phyloP scores from a whole-genome alignment of 1,140 invertebrate species.

The Habropoda laboriosa region DNA sequence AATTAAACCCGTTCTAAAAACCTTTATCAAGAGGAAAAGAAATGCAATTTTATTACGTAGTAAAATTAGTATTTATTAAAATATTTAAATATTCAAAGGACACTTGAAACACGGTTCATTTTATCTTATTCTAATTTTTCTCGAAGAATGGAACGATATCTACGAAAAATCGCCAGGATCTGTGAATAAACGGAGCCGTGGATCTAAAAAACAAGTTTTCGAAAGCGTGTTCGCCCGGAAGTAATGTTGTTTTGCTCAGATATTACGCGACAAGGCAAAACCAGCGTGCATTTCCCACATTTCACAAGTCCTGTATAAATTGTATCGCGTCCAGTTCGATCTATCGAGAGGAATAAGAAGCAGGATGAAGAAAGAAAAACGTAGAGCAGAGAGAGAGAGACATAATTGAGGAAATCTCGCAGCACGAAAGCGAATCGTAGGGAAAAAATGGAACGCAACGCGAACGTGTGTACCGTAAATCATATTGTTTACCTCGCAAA shows the following conservation, averaged over 20 bases:
- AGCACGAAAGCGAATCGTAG: no score
- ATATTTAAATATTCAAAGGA: no score
- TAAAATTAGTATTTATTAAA: no score
- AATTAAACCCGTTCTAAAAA: no score
- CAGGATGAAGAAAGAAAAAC: background rate
- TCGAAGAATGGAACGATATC: no score
- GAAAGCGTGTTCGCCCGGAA: background rate
- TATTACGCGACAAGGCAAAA: slow-evolving; percentile 11
- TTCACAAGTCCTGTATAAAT: background rate
- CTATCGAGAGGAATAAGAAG: background rate
- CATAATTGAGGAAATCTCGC: background rate
- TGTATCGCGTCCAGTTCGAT: background rate
- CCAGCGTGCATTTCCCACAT: background rate
- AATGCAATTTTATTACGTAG: no score
- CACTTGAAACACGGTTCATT: no score
- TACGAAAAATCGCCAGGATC: no score
- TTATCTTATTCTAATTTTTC: no score
- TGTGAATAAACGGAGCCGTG: background rate
- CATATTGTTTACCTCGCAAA: slow-evolving; percentile 28
- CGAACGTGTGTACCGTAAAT: background rate
- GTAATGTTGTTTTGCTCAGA: background rate
- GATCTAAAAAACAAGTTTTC: background rate
- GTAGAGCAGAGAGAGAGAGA: no score
- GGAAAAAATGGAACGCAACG: no score
- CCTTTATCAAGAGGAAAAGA: no score